Conservation (phyloP, 2,888 invertebrate species). For the Seira sanloemensis region DNA sequence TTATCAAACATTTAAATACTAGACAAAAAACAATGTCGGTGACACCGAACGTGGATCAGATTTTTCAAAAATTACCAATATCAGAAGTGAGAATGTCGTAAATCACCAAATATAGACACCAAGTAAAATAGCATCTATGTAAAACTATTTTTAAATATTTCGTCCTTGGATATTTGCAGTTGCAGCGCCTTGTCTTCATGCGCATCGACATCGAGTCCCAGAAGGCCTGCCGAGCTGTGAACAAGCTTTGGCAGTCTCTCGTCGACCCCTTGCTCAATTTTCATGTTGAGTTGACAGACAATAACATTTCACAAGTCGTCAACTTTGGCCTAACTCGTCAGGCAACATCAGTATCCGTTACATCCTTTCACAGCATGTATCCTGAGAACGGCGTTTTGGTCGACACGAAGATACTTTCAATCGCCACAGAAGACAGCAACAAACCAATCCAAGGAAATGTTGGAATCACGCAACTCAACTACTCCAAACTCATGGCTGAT, state of each 20-base stretch:
- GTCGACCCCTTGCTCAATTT: conserved; percentile 37
- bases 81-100: too few relatives aligned
- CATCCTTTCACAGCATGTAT: conserved; percentile 24
- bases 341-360: background rate
- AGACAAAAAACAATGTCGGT: too few relatives aligned
- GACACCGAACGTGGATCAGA: too few relatives aligned
- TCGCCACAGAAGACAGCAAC: background rate
- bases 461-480: conserved; percentile 23
- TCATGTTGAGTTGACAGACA: conserved; percentile 22
- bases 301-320: background rate
- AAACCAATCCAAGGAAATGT: background rate
- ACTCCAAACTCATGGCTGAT: background rate
- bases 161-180: conserved; percentile 11
- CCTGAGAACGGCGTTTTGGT: conserved; percentile 1
- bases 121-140: too few relatives aligned
- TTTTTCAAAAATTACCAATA: too few relatives aligned
- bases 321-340: conserved; percentile 15
- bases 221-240: conserved; percentile 19
- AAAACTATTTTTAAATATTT: too few relatives aligned
- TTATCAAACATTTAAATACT: too few relatives aligned
- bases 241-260: conserved; percentile 17
- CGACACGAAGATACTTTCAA: background rate
- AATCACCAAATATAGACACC: too few relatives aligned
- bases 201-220: conserved; percentile 21
- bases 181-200: conserved; percentile 2